Evolutionary conservation across 2,113 vertebrate species (phyloP).

Genomic region (Tenrec ecaudatus): DNA sequence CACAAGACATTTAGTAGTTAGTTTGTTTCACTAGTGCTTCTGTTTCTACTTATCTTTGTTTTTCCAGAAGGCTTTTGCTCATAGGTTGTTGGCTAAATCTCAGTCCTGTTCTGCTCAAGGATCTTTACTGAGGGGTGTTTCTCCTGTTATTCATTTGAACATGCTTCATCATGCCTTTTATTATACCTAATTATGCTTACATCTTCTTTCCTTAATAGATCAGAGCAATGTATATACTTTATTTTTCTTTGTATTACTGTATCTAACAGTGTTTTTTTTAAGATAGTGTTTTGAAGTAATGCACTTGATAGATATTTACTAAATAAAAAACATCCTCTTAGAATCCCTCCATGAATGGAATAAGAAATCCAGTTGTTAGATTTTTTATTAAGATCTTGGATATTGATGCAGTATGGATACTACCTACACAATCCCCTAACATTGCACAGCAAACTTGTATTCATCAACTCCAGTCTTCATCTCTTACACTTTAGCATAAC

Average conservation of each 20-base stretch:
- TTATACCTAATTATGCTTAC: neutral
- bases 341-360: neutral
- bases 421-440: neutral
- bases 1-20: neutral
- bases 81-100: neutral
- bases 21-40: neutral
- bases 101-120: neutral
- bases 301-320: neutral
- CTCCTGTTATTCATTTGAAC: neutral
- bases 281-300: neutral
- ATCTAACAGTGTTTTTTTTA: neutral
- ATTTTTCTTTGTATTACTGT: neutral
- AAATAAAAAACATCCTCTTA: neutral
- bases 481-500: neutral
- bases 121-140: too few species aligned
- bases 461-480: neutral
- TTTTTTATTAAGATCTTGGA: neutral
- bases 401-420: neutral
- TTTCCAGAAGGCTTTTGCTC: neutral
- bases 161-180: neutral
- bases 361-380: neutral
- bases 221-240: neutral
- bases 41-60: neutral
- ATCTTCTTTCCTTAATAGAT: neutral
- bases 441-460: neutral